These are phyloP conservation scores for Phocoena sinus DNA, from an alignment of 2,113 vertebrate genomes.

Conservation along the genomic window DNA sequence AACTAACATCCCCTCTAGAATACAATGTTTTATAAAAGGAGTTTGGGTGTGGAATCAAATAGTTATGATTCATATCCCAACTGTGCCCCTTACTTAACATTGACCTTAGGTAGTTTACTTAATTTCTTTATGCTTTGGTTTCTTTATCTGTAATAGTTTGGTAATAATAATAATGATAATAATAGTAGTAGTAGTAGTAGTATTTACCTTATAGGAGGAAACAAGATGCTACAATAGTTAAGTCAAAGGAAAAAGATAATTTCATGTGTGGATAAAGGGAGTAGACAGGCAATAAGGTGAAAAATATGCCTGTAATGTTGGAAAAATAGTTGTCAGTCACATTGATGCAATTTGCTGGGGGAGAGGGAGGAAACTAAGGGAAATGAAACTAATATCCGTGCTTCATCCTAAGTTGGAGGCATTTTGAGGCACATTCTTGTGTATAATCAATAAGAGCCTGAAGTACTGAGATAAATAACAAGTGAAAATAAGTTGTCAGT, in stretches of 20 bases:
- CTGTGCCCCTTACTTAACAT: not conserved
- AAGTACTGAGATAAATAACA: slow-evolving; percentile 24
- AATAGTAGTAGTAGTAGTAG: not conserved
- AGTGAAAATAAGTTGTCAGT: slow-evolving; percentile 35
- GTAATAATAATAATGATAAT: not conserved
- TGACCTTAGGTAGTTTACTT: not conserved
- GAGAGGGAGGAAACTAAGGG: not conserved
- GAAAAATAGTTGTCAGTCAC: slow-evolving; percentile 5
- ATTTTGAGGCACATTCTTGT: not conserved
- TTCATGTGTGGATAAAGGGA: not conserved
- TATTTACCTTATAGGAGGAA: not conserved
- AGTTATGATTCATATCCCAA: not conserved
- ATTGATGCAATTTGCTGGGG: not conserved
- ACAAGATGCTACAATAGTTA: not conserved
- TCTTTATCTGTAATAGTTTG: not conserved
- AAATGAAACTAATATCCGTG: not conserved
- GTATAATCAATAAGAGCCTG: not conserved
- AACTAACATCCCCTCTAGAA: not conserved
- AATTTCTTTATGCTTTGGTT: not conserved
- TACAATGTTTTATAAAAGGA: not conserved
- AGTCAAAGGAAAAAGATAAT: not conserved
- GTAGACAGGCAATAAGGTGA: slow-evolving; percentile 5
- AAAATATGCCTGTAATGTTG: not conserved
- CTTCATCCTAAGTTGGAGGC: not conserved
- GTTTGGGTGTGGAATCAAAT: not conserved